Base-by-base conservation (phyloP, 2,113 vertebrate species). In the Phalacrocorax pelagicus region DNA sequence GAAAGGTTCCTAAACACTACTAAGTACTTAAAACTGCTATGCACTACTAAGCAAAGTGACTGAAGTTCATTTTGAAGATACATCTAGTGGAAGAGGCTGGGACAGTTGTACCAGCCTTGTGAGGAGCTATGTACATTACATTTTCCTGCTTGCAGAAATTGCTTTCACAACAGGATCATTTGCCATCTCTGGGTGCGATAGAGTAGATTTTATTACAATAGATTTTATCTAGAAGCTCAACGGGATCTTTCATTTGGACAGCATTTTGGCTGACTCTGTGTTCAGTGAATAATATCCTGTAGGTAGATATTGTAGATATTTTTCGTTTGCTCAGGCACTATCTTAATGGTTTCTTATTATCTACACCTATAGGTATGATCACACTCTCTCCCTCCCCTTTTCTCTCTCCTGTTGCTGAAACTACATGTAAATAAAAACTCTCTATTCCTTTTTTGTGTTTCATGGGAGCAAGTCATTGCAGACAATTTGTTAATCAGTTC, bases 221-320 rank as follows among this genome's bases (percentile, higher is more conserved):
- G 58, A 95, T 92, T 95, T 81, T 84, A 84, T 87, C 66, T 66
- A 47, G 67, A 73, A 72, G 32, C 16, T 94, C 44, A 46, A 7
- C 26, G 70, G 71, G 44, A 63, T 67, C 81, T 85, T 97, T 91
- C 62, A 82, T 82, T 91, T 94, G 65, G 46, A 73, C 82, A 94
- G 42, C 18, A 36, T 86, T 88, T 81, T 67, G 69, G 3, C 34
- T 54, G 62, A 70, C 32, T 71, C 38, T 29, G 21, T 86, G 29
- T 79, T 91, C 34, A 1, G 3, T 7, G 14, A 89, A 81, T 66
- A 86, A 87, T 88, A 94, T 86, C 70, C 81, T 70, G 36, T 77
- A 90, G 70, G 27, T 38, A 93, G 66, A 90, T 90, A 36, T 4
- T 44, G 12, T 58, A 90, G 72, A 73, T 70, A 77, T 19, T 65